Percentiles rank a stretch among this genome's conserved stretches.
Evolutionary conservation across 2,797 vertebrate genomes (phyloP).

Genomic region (Psittacula echo): DNA sequence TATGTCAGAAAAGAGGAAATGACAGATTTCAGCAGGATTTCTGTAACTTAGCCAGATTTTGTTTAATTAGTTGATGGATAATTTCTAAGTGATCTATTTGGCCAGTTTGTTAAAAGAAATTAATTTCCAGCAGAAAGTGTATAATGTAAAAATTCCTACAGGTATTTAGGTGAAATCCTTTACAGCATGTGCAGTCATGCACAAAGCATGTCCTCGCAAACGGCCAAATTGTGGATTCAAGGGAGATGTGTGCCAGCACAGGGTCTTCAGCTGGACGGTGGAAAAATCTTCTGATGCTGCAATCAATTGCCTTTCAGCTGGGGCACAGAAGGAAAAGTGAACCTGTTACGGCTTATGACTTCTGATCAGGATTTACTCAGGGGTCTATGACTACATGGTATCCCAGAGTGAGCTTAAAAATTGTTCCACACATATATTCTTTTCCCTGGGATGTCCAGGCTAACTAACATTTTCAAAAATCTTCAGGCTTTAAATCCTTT

Average conservation of each 20-base stretch:
- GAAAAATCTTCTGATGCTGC: not conserved
- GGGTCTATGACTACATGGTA: not conserved
- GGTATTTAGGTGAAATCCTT: not conserved
- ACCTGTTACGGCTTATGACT: not conserved
- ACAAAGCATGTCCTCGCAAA: not conserved
- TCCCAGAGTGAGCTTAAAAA: not conserved
- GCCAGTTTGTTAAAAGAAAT: not conserved
- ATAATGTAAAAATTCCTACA: not conserved
- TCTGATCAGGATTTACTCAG: not conserved
- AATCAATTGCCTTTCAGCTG: not conserved
- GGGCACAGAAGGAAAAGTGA: not conserved
- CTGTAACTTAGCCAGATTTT: not conserved
- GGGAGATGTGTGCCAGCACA: not conserved
- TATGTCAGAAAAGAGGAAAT: not conserved
- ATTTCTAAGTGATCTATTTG: not conserved
- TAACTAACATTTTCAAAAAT: not conserved
- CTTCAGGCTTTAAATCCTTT: not conserved
- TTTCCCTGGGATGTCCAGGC: not conserved
- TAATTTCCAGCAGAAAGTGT: not conserved
- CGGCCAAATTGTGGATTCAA: not conserved
- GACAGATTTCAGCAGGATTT: not conserved
- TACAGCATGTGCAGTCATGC: not conserved
- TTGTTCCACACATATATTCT: not conserved
- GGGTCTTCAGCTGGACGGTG: not conserved
- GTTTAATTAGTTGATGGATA: not conserved